Percentiles rank a stretch among this genome's conserved stretches.
These are phyloP conservation scores for Prosapia bicincta DNA, from an alignment of 2,888 invertebrate genomes.

Conservation along the genomic window DNA sequence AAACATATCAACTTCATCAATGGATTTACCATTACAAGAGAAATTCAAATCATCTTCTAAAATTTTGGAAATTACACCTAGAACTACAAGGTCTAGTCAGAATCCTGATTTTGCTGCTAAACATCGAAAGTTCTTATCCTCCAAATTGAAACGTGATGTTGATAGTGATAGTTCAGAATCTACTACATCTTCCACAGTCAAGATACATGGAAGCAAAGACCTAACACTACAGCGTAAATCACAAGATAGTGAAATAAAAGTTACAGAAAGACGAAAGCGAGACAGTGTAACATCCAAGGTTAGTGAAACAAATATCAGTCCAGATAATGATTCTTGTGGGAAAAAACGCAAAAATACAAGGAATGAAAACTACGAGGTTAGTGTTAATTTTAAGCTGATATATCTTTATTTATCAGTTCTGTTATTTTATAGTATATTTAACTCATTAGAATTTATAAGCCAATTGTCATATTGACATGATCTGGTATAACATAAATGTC, in stretches of 20 bases:
- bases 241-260: neutral
- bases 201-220: neutral
- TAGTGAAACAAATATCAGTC: neutral
- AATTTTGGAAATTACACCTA: conserved; percentile 10
- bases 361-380: neutral
- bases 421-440: no score
- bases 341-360: neutral
- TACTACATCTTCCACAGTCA: neutral
- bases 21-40: no score
- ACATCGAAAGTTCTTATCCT: conserved; percentile 58
- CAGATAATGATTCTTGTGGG: neutral
- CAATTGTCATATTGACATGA: no score
- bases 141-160: conserved; percentile 37
- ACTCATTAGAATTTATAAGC: neutral
- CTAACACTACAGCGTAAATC: neutral
- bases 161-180: conserved; percentile 11
- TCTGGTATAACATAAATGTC: no score
- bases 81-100: conserved; percentile 53
- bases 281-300: neutral
- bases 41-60: neutral
- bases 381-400: no score
- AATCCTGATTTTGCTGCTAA: conserved; percentile 61
- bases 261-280: neutral
- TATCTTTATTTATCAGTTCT: no score
- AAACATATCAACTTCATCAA: no score